Evolutionary conservation across 2,797 vertebrate species (phyloP), one percentile per base, ranked within the genome.

Genomic region (Borostomias antarcticus): DNA sequence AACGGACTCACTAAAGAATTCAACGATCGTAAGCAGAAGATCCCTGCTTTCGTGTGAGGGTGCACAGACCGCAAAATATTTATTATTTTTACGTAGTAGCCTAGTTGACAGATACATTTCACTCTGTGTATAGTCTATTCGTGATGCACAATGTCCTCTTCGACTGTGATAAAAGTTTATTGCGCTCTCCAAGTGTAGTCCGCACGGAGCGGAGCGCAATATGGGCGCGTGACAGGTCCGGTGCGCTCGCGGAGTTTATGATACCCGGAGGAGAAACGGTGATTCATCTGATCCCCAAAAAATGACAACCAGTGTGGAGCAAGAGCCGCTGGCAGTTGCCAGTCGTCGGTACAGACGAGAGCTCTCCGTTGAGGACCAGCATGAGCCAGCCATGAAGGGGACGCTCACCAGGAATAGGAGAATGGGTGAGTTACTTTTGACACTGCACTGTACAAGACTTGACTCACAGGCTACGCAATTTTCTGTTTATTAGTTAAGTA

Each of bases 251-350:
- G 11, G 11, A 43, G 23, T 43, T 59, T 40, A 40, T 37, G 23
- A 10, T 58, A 10, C 28, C n/a, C 33, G 37, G 30, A n/a, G n/a
- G n/a, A 10, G 0, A 17, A 2, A 56, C 17, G 37, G 58, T 6
- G 45, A 48, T 1, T 33, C 0, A n/a, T 59, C 50, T 58, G 11
- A 28, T 37, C 15, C 28, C n/a, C 59, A 33, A 71, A n/a, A n/a
- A n/a, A n/a, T n/a, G n/a, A n/a, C 75, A 73, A 76, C 70, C 48
- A 19, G 33, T 19, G 10, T 13, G 23, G 40, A 61, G 54, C 58
- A 54, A 5, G 40, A 11, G 43, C 17, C 28, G n/a, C n/a, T 13
- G 26, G 43, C 10, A 21, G 17, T 21, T 62, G 40, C 43, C n/a
- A 26, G 65, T 58, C 37, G 5, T 19, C 2, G 40, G n/a, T 7